Conservation (phyloP, 2,113 vertebrate species). For the Geococcyx californianus region DNA sequence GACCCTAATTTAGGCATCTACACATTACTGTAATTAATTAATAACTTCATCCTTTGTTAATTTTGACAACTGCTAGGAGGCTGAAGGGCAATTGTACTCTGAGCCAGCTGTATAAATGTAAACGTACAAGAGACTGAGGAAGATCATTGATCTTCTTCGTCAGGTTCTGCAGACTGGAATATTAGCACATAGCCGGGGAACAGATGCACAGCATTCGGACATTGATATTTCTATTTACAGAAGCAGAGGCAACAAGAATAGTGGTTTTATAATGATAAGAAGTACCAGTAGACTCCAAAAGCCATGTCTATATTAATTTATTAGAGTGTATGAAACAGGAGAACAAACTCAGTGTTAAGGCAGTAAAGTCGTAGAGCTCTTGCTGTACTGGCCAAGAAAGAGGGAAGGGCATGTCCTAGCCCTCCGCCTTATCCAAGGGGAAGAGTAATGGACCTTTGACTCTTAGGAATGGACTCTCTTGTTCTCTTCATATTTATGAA, state of each 20-base stretch:
- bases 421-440: neutral
- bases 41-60: constrained; percentile 36
- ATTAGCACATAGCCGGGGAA: neutral
- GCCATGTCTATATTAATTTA: neutral
- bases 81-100: neutral
- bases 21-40: constrained; percentile 35
- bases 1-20: neutral
- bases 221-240: neutral
- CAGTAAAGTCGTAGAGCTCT: neutral
- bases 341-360: neutral
- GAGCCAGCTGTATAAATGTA: neutral
- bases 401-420: neutral
- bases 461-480: fast-evolving
- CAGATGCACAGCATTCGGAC: neutral
- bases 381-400: neutral
- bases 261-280: neutral
- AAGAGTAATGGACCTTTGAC: neutral
- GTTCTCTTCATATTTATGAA: neutral
- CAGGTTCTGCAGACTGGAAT: neutral
- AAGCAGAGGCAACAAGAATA: neutral
- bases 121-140: neutral
- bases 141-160: too few relatives aligned
- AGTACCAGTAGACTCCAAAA: neutral
- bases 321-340: neutral
- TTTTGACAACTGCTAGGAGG: constrained; percentile 37